A percentile compares a stretch with the other conserved stretches of the same genome.
phyloP scores from a whole-genome alignment of 2,113 vertebrate species.

The Vulpes ferrilata region DNA sequence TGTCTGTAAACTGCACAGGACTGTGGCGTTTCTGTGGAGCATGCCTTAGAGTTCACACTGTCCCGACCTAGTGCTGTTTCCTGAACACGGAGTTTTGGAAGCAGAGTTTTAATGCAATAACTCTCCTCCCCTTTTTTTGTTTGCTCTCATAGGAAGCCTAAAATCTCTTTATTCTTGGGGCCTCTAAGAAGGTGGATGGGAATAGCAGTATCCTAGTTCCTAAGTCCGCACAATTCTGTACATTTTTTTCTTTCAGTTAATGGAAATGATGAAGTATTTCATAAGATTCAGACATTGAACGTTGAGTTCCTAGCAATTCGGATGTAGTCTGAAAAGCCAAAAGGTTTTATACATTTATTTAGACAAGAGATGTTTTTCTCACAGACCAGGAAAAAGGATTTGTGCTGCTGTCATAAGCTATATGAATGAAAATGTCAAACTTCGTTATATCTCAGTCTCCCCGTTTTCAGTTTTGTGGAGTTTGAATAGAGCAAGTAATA shows the following conservation, averaged over 20 bases:
- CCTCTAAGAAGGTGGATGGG: background rate
- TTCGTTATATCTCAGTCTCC: background rate
- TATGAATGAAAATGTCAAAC: background rate
- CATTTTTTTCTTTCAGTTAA: background rate
- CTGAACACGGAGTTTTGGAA: background rate
- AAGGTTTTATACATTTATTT: background rate
- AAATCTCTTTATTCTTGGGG: background rate
- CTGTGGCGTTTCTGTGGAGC: background rate
- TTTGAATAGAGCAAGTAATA: slow-evolving; percentile 19
- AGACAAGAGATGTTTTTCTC: background rate
- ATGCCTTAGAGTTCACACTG: background rate
- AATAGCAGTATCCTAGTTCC: background rate
- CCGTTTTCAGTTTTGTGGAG: background rate
- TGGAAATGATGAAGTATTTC: background rate
- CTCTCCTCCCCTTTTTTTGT: background rate
- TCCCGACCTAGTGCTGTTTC: background rate
- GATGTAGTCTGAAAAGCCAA: slow-evolving; percentile 8
- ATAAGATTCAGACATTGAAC: background rate
- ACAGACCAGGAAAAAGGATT: background rate
- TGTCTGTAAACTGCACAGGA: background rate
- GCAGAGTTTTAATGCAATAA: background rate
- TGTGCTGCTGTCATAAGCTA: background rate
- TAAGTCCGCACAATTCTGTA: background rate
- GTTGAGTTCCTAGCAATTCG: background rate
- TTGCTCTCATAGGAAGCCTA: too few relatives aligned